Evolutionary conservation across 2,797 vertebrate genomes (phyloP).

Genomic region (Pseudomugil gertrudae): DNA sequence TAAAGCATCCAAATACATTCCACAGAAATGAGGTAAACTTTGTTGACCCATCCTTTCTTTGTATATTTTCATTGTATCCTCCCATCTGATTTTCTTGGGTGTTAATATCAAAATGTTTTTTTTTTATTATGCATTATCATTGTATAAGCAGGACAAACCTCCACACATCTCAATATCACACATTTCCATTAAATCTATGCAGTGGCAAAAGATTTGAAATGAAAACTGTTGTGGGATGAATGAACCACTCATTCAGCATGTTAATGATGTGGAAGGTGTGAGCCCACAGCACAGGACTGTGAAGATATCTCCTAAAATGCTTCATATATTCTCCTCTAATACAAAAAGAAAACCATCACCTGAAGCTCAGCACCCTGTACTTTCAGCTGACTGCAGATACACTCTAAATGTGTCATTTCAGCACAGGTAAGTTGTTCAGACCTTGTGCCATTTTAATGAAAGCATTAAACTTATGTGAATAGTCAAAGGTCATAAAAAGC

Average conservation of each 20-base stretch:
- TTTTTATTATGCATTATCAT: not conserved
- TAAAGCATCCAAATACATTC: too few species aligned
- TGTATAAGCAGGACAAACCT: not conserved
- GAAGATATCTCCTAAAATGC: constrained; percentile 15
- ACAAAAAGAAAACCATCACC: not conserved
- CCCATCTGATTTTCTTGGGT: not conserved
- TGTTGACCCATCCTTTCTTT: not conserved
- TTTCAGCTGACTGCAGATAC: not conserved
- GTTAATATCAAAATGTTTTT: not conserved
- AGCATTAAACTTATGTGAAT: not conserved
- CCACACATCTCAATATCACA: constrained; percentile 4
- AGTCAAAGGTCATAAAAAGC: not conserved
- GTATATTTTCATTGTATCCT: not conserved
- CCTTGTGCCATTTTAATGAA: constrained; percentile 12
- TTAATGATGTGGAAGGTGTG: constrained; percentile 6
- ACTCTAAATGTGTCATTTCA: not conserved
- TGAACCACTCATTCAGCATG: constrained; percentile 5
- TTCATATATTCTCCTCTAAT: constrained; percentile 1
- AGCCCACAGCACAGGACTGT: constrained; percentile 12
- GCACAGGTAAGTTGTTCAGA: not conserved
- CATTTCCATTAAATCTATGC: constrained; percentile 6
- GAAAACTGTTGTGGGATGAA: constrained; percentile 14
- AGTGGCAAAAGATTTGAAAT: constrained; percentile 18
- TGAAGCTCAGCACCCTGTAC: not conserved
- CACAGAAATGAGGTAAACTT: not conserved